These are phyloP conservation scores for Corvus hawaiiensis DNA, from an alignment of 2,113 vertebrate genomes.

Conservation along the genomic window DNA sequence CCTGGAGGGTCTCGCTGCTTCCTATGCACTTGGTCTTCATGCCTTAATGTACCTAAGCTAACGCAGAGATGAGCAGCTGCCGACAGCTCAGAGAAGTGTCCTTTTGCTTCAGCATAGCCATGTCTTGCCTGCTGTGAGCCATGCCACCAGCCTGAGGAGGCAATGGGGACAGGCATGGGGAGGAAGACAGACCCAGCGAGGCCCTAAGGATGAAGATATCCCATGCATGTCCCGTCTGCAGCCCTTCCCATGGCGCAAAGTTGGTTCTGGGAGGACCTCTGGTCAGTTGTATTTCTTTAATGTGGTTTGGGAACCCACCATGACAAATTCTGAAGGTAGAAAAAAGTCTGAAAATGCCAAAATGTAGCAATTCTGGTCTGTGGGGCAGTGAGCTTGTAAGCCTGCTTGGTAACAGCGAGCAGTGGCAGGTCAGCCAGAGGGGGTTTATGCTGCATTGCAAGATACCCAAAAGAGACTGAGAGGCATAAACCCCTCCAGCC, in stretches of 20 bases:
- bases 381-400: neutral
- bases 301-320: neutral
- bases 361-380: fast-evolving
- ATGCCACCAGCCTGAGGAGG: neutral
- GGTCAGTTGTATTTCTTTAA: neutral
- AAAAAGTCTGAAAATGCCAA: neutral
- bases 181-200: fast-evolving
- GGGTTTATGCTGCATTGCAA: neutral
- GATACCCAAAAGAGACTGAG: neutral
- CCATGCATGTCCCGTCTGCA: neutral
- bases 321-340: neutral
- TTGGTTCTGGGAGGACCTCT: neutral
- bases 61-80: neutral
- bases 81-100: neutral
- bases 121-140: neutral
- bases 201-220: neutral
- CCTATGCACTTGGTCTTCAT: conserved; percentile 50
- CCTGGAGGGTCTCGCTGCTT: neutral
- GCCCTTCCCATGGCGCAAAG: fast-evolving
- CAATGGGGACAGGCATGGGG: fast-evolving
- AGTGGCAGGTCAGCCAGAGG: neutral
- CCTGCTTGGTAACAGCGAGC: neutral
- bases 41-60: conserved; percentile 55
- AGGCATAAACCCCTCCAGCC: neutral
- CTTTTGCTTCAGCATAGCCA: conserved; percentile 20